Evolutionary conservation across 2,113 vertebrate species (phyloP).

Genomic region (Myrmecobius fasciatus): DNA sequence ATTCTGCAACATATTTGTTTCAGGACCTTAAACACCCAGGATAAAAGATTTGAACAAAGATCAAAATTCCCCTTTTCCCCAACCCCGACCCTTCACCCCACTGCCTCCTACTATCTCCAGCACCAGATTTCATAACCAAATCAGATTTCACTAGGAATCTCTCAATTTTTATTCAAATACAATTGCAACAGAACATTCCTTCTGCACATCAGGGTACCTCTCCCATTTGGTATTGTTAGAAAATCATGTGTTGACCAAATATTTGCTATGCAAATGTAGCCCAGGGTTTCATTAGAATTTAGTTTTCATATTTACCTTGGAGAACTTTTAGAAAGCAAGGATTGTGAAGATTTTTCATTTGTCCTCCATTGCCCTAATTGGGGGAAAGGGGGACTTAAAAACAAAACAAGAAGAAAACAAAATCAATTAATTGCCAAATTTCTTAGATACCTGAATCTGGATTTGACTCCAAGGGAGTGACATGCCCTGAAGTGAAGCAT

Average conservation of each 20-base stretch:
- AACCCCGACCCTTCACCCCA: no score
- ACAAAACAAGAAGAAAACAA: background rate
- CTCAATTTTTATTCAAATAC: background rate
- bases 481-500: background rate
- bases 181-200: background rate
- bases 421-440: background rate
- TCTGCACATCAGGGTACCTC: background rate
- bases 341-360: background rate
- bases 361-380: background rate
- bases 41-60: background rate
- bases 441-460: background rate
- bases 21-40: background rate
- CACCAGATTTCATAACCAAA: background rate
- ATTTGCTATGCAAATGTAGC: background rate
- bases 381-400: background rate
- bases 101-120: background rate
- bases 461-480: background rate
- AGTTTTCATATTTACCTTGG: background rate
- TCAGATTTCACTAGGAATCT: background rate
- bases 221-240: background rate
- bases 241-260: background rate
- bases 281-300: background rate
- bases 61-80: background rate
- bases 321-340: background rate
- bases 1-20: background rate